Percentiles rank a stretch among this genome's conserved stretches.
Evolutionary conservation across 1,140 invertebrate species (phyloP).

Genomic region (Melipona quadrifasciata): DNA sequence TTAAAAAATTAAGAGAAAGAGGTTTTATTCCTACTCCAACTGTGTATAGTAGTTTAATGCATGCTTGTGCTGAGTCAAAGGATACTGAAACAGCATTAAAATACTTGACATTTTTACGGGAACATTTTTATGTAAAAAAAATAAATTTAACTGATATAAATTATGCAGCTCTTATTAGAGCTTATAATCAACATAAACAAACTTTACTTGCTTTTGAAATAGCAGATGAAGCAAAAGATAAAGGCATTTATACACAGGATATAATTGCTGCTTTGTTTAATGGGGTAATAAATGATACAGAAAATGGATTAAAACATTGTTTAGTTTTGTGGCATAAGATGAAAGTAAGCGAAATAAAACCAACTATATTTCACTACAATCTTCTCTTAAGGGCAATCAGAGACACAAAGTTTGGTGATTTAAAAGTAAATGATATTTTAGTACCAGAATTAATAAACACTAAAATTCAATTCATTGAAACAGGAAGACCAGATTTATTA

Average conservation of each 20-base stretch:
- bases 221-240: constrained; percentile 91
- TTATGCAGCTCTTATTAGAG: constrained; percentile 95
- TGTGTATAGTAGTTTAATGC: constrained; percentile 92
- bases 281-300: constrained; percentile 89
- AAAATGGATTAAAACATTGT: constrained; percentile 90
- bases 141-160: constrained; percentile 88
- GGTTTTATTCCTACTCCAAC: constrained; percentile 85
- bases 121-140: constrained; percentile 83
- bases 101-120: constrained; percentile 82
- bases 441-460: constrained; percentile 13
- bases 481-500: constrained; percentile 70
- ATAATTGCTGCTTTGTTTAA: constrained; percentile 92
- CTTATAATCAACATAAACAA: constrained; percentile 92
- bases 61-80: constrained; percentile 92
- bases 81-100: constrained; percentile 84
- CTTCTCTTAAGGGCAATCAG: constrained; percentile 89
- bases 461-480: constrained; percentile 50
- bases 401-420: constrained; percentile 90
- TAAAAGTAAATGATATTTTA: constrained; percentile 83
- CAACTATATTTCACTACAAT: constrained; percentile 90
- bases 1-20: constrained; percentile 90
- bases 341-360: constrained; percentile 84
- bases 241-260: constrained; percentile 84
- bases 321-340: constrained; percentile 93
- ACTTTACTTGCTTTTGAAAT: constrained; percentile 89